Percentiles rank a stretch among this genome's conserved stretches.
Conservation (phyloP, 2,888 invertebrate genomes). For the Ischnus inquisitorius region DNA sequence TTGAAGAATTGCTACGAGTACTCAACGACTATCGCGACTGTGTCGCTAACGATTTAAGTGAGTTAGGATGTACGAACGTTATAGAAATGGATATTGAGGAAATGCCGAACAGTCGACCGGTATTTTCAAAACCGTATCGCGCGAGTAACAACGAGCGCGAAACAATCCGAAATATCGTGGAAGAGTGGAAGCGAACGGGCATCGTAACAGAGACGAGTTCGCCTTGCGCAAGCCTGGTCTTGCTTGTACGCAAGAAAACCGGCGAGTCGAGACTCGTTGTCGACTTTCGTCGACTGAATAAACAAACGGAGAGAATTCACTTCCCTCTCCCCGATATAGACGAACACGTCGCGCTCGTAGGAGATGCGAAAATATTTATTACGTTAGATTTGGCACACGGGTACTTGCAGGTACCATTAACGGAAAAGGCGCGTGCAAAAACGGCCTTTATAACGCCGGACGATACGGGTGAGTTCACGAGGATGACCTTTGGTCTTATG, state of each 20-base stretch:
- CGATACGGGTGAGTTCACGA: neutral
- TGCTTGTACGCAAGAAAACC: neutral
- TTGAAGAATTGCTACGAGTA: neutral
- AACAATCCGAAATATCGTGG: neutral
- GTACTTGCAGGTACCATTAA: slow-evolving; percentile 28
- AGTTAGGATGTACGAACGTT: neutral
- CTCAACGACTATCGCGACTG: neutral
- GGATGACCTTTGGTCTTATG: neutral
- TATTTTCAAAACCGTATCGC: slow-evolving; percentile 9
- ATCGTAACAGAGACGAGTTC: slow-evolving; percentile 47
- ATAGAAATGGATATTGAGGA: neutral
- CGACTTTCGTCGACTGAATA: neutral
- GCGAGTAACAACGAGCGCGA: neutral
- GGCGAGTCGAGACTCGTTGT: neutral
- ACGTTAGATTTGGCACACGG: neutral
- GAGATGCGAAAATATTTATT: neutral
- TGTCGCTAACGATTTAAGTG: neutral
- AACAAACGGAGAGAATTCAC: no score
- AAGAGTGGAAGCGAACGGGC: neutral
- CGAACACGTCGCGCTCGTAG: neutral
- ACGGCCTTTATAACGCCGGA: no score
- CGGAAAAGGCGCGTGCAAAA: slow-evolving; percentile 57
- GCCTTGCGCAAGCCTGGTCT: slow-evolving; percentile 34
- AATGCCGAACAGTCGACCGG: neutral
- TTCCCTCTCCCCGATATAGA: neutral